Base-by-base conservation (phyloP, 2,888 invertebrate species). In the Drosophila neonasuta region DNA sequence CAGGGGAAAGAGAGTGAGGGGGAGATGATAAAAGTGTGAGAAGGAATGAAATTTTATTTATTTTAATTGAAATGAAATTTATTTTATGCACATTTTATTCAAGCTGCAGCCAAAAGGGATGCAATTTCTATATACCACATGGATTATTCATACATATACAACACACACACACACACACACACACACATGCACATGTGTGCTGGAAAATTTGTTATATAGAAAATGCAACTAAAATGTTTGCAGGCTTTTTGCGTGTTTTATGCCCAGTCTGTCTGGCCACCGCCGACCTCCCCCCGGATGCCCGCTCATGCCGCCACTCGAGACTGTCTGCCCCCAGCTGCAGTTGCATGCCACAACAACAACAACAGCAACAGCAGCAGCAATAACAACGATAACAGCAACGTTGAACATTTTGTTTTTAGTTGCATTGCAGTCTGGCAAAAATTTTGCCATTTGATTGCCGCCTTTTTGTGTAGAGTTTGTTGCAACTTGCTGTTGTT, bases 61-160 rank as follows among this genome's bases (percentile, higher is more conserved):
- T 86, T 83, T 83, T 83, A 86, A 83, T 83, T 86, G 77, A 77
- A 86, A 83, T 86, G 76, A 77, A 83, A 86, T 83, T 79, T 86
- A 83, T 83, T 86, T 86, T 83, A 83, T 86, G 67, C 79, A 77
- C 77, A 79, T 84, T 82, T 85, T 80, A 79, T 85, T 76, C 66
- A 67, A 56, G 58, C 41, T 73, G 62, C 75, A 68, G 46, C 44
- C 56, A 65, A 45, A 56, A 69, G 76, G 73, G 69, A 66, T 76
- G 80, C 61, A 73, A 68, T 84, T 71, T 81, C 67, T 85, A 71
- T 74, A 67, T 81, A 75, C 69, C 39, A 71, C 63, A 75, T 68
- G 74, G 82, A 82, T 80, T 78, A 83, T 83, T 74, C 60, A 80
- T 71, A 52, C 51, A 54, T 54, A 42, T 45, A 55, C 29, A 62